These are phyloP conservation scores for Tapirus indicus DNA, from an alignment of 2,797 vertebrate species.

Conservation along the genomic window DNA sequence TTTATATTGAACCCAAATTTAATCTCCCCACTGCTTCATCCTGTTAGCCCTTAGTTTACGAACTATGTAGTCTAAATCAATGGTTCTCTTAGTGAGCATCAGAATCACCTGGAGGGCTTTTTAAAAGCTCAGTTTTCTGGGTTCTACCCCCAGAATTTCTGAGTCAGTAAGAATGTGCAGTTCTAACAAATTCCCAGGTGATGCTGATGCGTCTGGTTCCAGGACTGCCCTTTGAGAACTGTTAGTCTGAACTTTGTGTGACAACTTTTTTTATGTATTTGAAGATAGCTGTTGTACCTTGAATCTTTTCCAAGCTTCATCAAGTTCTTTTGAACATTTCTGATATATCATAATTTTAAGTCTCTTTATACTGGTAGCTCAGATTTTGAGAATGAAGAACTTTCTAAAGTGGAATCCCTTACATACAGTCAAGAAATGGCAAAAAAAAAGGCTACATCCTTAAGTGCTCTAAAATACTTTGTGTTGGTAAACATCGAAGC, in stretches of 20 bases:
- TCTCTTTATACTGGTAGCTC: background rate
- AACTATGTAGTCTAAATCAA: background rate
- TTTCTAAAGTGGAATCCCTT: constrained; percentile 33
- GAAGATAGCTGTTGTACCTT: background rate
- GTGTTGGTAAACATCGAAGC: background rate
- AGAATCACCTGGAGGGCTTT: background rate
- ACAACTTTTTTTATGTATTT: background rate
- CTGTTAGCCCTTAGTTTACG: background rate
- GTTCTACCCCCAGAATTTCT: background rate
- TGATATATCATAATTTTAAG: background rate
- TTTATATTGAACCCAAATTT: background rate
- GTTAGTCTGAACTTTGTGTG: constrained; percentile 46
- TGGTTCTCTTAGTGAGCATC: background rate
- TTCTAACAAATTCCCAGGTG: constrained; percentile 9
- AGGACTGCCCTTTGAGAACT: background rate
- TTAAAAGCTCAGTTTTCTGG: constrained; percentile 7
- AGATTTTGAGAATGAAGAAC: constrained; percentile 34
- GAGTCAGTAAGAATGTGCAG: background rate
- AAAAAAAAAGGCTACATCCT: background rate
- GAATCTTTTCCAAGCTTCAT: constrained; percentile 35
- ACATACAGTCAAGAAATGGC: background rate
- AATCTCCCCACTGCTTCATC: background rate
- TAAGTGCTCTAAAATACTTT: constrained; percentile 39
- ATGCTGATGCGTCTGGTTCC: background rate
- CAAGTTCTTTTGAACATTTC: constrained; percentile 14